A percentile compares a stretch with the other conserved stretches of the same genome.
phyloP scores from a whole-genome alignment of 2,113 vertebrate genomes.

The Pseudonaja textilis region DNA sequence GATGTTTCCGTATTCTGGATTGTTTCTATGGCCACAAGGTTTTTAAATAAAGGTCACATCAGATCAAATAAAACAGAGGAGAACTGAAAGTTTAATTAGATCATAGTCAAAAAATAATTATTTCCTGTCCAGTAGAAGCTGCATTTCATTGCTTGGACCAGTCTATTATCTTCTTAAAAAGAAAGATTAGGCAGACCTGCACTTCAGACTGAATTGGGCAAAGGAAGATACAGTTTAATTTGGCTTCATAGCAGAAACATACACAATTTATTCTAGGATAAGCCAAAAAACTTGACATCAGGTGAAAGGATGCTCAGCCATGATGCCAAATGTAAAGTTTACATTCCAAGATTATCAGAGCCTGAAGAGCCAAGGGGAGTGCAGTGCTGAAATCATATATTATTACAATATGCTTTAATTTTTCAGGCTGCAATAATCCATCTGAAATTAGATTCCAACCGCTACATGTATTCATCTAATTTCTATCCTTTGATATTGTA shows the following conservation, averaged over 20 bases:
- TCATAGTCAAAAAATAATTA: constrained; percentile 41
- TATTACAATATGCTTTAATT: background rate
- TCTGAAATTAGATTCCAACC: background rate
- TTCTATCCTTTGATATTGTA: constrained; percentile 2
- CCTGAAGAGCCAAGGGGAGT: constrained; percentile 26
- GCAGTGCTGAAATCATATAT: background rate
- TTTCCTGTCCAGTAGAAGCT: constrained; percentile 41
- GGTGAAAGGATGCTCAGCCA: constrained; percentile 25
- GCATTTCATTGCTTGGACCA: constrained; percentile 35
- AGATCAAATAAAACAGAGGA: constrained; percentile 35
- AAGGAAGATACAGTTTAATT: constrained; percentile 36
- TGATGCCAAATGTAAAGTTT: constrained; percentile 34
- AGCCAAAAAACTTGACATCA: constrained; percentile 44
- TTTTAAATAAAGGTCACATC: constrained; percentile 40
- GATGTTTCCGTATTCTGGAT: constrained; percentile 11
- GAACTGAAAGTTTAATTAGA: constrained; percentile 49
- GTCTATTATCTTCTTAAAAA: constrained; percentile 36
- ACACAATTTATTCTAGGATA: constrained; percentile 35
- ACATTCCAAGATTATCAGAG: constrained; percentile 22
- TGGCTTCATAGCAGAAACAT: constrained; percentile 24
- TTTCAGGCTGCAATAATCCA: background rate
- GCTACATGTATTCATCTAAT: background rate
- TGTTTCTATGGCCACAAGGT: constrained; percentile 61
- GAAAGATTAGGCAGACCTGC: constrained; percentile 17
- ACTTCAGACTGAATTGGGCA: constrained; percentile 17